Evolutionary conservation across 2,797 vertebrate species (phyloP), one percentile per base, ranked within the genome.

Genomic region (Lophius americanus): DNA sequence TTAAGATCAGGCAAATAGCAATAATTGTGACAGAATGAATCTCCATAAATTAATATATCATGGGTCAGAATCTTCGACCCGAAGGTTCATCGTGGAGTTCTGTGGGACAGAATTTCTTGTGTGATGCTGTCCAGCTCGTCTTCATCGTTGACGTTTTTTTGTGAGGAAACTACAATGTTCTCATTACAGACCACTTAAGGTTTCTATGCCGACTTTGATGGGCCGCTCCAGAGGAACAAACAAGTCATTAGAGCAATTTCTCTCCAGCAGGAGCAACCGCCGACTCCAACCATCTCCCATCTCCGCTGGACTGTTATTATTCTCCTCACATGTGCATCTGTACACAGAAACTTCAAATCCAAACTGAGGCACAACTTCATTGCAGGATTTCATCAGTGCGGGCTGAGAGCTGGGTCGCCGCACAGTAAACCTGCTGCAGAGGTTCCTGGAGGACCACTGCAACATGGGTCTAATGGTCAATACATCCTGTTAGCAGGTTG

Each of bases 211-310:
- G 23, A 23, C 23, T 81, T 76, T 83, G 79, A 84, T 68, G 73
- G 62, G 37, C 54, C 61, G 36, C 60, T 74, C 69, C 44, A 47
- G 65, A 71, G 64, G 67, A 83, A 82, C 81, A 81, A 85, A 83
- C 78, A 78, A 68, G 81, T 76, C 81, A 66, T 87, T 85, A 83
- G 74, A 83, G 62, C 37, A 49, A 36, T 64, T 62, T 75, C 70
- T 65, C 41, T 48, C 9, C 55, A 57, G 67, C 75, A 46, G 59
- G 51, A 35, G 55, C 39, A 33, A 23, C 23, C 23, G 23, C 23
- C 23, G 23, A 2, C 23, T 23, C 37, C 64, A 14, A 57, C 12
- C 52, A 8, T 0, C 59, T 53, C 56, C 48, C 33, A 10, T 32
- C 78, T 55, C 70, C 39, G 60, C 59, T 74, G 77, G 82, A 75